A percentile compares a stretch with the other conserved stretches of the same genome.
Conservation (phyloP, 1,140 invertebrate genomes). For the Magallana angulata region DNA sequence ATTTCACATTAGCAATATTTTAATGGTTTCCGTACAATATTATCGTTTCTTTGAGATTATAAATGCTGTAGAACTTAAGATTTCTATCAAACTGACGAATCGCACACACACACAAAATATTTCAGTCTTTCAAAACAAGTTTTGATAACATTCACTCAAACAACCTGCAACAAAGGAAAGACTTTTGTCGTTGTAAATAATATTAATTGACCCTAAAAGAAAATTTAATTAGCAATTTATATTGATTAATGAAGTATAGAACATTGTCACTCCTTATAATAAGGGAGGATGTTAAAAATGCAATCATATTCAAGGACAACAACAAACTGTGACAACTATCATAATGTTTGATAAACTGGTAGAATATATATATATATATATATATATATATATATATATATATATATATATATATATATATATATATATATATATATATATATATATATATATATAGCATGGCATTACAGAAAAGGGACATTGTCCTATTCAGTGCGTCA, state of each 20-base stretch:
- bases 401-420: no score
- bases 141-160: neutral
- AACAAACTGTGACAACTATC: no score
- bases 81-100: neutral
- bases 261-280: no score
- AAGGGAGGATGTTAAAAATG: no score
- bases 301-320: no score
- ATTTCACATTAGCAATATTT: neutral
- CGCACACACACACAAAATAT: neutral
- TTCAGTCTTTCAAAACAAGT: neutral
- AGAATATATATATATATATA: no score
- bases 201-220: neutral
- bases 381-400: no score
- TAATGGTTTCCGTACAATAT: neutral
- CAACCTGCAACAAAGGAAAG: neutral
- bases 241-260: neutral
- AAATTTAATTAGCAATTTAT: constrained; percentile 1
- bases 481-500: no score
- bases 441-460: no score
- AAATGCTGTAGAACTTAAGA: neutral
- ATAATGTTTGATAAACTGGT: no score
- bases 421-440: no score
- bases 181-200: neutral
- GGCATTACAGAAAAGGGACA: no score
- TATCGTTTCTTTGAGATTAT: neutral